Base-by-base conservation (phyloP, 2,888 invertebrate genomes). In the Operophtera brumata region DNA sequence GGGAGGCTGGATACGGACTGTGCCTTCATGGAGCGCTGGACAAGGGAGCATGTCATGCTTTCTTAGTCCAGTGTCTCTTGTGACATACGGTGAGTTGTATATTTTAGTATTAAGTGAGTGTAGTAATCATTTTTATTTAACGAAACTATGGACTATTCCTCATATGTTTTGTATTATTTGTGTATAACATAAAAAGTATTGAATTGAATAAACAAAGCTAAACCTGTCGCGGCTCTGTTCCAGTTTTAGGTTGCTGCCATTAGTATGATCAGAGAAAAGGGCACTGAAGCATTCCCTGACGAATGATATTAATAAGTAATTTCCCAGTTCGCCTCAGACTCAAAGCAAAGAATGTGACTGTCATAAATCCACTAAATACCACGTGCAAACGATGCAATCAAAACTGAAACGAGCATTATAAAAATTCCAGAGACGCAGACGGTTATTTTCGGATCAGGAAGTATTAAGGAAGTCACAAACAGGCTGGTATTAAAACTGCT, bases 361-460 rank as follows among this genome's bases (percentile, higher is more conserved):
- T 41, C 50, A 50, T 54, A 50, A 57, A 54, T 57, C 48, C 46
- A 48, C 47, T 45, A 43, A 51, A 56, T 56, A 52, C 40, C 48
- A 54, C 40, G 44, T 47, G 48, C 46, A 53, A 54, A 46, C 45
- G 48, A 46, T 40, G 54, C 49, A 52, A 52, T 52, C 53, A 45
- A 56, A 61, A 52, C 48, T 47, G 32, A 50, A 50, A 45, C 42
- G 56, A 54, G 46, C 45, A 9, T 42, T 50, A 59, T 61, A 61
- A 61, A 63, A 61, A 61, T 56, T 59, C 63, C 55, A 34, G 35
- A 55, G 54, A 39, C 43, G 34, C 41, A 36, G 41, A 30, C 42
- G 45, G 43, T 47, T 61, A 59, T 57, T 61, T 59, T 51, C 37
- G 55, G 47, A 61, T 35, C 47, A 59, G 63, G 61, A 61, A 64